Percentiles rank a stretch among this genome's conserved stretches.
Conservation (phyloP, 2,888 invertebrate species). For the Copidosoma aretas region DNA sequence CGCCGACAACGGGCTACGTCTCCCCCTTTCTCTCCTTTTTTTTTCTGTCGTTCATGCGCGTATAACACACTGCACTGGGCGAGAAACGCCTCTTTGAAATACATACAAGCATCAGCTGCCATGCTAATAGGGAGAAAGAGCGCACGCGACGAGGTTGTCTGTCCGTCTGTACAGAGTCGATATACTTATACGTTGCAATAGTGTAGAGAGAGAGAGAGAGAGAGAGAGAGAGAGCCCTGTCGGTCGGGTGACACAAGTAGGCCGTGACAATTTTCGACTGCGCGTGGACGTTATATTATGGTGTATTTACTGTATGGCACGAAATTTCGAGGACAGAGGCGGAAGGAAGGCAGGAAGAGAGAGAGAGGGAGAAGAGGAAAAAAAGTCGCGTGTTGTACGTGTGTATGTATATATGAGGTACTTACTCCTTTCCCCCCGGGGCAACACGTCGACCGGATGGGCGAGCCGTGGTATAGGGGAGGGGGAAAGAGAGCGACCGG, state of each 20-base stretch:
- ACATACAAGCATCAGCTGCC: no score
- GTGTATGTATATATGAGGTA: no score
- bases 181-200: neutral
- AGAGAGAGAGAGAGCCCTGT: slow-evolving; percentile 2
- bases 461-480: slow-evolving; percentile 37
- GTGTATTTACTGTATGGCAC: slow-evolving; percentile 38
- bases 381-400: slow-evolving; percentile 37
- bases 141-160: neutral
- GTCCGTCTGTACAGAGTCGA: neutral
- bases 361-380: neutral
- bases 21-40: neutral
- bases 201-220: neutral
- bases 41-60: neutral
- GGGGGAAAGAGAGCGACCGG: neutral
- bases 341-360: slow-evolving; percentile 12
- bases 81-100: slow-evolving; percentile 1
- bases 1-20: neutral
- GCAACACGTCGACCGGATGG: slow-evolving; percentile 42
- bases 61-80: neutral
- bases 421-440: no score
- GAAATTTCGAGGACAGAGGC: slow-evolving; percentile 37
- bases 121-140: neutral
- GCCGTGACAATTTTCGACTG: slow-evolving; percentile 49
- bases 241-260: slow-evolving; percentile 42
- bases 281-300: slow-evolving; percentile 5